Evolutionary conservation across 2,113 vertebrate genomes (phyloP), one percentile per base, ranked within the genome.

Genomic region (Mionectes macconnelli): DNA sequence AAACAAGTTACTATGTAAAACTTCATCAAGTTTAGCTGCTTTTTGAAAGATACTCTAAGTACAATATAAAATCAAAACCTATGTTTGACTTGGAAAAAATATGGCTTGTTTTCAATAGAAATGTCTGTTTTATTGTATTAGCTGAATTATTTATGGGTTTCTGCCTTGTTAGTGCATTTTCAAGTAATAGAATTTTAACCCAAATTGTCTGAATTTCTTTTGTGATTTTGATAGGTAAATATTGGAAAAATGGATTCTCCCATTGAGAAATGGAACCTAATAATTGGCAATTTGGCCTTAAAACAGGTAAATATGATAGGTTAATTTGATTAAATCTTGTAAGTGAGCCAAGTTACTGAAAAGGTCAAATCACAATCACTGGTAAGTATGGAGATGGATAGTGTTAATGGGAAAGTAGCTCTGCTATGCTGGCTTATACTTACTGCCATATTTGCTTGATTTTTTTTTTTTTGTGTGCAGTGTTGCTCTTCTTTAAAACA

Each of bases 211-310:
- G 39, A 79, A 84, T 87, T 81, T 53, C 4, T 77, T 44, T 74
- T 93, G 20, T 89, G n/a, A 56, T 88, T 86, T 96, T 96, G 31
- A 68, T 95, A 99, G 99, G 99, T 99, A 88, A 99, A 99, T 84
- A 97, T 99, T 94, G 99, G 99, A 39, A 99, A 99, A 97, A 99
- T 99, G 99, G 99, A 99, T 97, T 99, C 99, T 40, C 99, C 99
- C 53, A 99, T 99, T 93, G 99, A 99, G 97, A 99, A 99, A 95
- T 99, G 99, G 99, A 99, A 99, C 92, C 98, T 99, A 25, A 99
- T 99, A 91, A 99, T 99, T 87, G 99, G 99, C 53, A 99, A 99
- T 97, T 97, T 99, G 97, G 99, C 99, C 44, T 98, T 99, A 87
- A 99, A 99, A 92, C 99, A 99, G 98, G 99, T 99, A 97, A 96